Evolutionary conservation across 1,140 invertebrate species (phyloP).

Genomic region (Drosophila azteca): DNA sequence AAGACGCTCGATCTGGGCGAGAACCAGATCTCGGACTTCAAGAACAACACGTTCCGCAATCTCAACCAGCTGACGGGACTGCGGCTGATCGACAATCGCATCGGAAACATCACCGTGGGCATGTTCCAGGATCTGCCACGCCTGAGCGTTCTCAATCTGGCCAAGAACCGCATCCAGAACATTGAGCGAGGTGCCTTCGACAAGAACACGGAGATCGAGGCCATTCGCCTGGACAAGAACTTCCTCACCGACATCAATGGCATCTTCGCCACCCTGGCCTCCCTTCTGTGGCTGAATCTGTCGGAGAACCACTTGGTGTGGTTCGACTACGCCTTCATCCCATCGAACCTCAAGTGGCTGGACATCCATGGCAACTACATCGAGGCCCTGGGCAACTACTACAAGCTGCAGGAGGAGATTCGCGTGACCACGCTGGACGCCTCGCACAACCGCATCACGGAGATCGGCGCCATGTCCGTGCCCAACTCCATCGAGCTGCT

Average conservation of each 20-base stretch:
- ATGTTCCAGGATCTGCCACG: conserved; percentile 89
- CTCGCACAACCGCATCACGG: conserved; percentile 91
- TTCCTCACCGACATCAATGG: conserved; percentile 90
- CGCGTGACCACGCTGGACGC: conserved; percentile 90
- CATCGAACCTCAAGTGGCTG: conserved; percentile 90
- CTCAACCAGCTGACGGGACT: conserved; percentile 91
- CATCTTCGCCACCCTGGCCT: conserved; percentile 89
- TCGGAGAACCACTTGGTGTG: conserved; percentile 92
- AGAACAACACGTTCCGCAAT: conserved; percentile 89
- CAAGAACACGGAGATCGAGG: conserved; percentile 90
- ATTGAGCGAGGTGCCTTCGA: conserved; percentile 91
- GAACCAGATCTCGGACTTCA: conserved; percentile 90
- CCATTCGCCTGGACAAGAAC: conserved; percentile 92
- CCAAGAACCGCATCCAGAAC: conserved; percentile 90
- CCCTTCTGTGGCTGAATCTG: conserved; percentile 92
- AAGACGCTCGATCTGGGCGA: conserved; percentile 92
- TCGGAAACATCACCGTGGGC: conserved; percentile 89
- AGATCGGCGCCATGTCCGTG: conserved; percentile 88
- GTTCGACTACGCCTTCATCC: conserved; percentile 92
- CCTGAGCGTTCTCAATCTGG: conserved; percentile 91
- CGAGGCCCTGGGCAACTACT: conserved; percentile 89
- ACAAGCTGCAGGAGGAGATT: conserved; percentile 86
- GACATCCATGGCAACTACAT: conserved; percentile 93
- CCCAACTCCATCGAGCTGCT: conserved; percentile 91
- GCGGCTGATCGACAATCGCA: conserved; percentile 91